Evolutionary conservation across 2,888 invertebrate species (phyloP), one percentile per base, ranked within the genome.

Genomic region (Gerris lacustris): DNA sequence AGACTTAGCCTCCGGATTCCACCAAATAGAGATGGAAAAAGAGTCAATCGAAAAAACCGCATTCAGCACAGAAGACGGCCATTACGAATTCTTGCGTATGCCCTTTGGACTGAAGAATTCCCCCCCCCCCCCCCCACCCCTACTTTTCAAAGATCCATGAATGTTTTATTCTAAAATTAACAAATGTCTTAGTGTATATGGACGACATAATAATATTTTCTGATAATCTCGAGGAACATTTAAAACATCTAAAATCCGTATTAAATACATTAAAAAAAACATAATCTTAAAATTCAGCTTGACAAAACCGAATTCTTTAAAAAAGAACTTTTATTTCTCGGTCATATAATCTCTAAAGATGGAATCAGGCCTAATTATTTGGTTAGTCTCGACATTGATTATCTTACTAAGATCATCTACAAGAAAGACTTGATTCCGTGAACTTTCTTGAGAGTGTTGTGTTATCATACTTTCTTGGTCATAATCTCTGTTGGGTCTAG

Each of bases 1-100:
- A 5, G 76, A 77, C 63, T 63, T 77, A 0, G 75, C 75, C 6
- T 71, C 69, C 15, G 76, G 77, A 1, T 77, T 75, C 62, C 76
- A 77, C 47, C 76, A 76, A 68, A 75, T 76, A n/a, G 73, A 75
- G 45, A 45, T 71, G 66, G 71, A 71, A 6, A 17, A 11, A n/a
- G 69, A 68, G 1, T 66, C 55, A 6, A 55, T 71, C 18, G 17
- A 44, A 1, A 71, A 71, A 71, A 71, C 71, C 6, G 71, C 71
- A 4, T 71, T 71, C 63, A 68, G 63, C 6, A 69, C 71, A 4
- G 71, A 66, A 64, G 47, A 71, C 2, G 68, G 69, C 7, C 69
- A 69, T 44, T 69, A 31, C 11, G 71, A 71, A 55, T 71, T 69
- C 44, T 17, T 66, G 2, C 64, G 71, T 17, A 66, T 71, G 66